phyloP scores from a whole-genome alignment of 2,888 invertebrate species.

The Bursaphelenchus okinawaensis region DNA sequence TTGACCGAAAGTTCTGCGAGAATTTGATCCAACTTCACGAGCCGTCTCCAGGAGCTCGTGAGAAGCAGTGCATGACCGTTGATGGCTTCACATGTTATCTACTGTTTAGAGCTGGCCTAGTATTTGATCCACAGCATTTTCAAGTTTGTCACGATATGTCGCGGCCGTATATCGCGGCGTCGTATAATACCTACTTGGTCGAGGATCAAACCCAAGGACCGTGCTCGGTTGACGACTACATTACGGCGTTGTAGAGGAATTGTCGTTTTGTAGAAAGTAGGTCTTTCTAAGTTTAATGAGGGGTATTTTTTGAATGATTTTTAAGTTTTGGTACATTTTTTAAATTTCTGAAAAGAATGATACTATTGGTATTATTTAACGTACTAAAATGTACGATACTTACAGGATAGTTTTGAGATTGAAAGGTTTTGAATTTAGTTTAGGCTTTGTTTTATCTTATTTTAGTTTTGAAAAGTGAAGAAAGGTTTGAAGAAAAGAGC shows the following conservation, averaged over 20 bases:
- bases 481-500: too few relatives aligned
- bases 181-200: slow-evolving; percentile 62
- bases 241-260: slow-evolving; percentile 62
- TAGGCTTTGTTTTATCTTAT: too few relatives aligned
- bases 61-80: slow-evolving; percentile 63
- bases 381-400: too few relatives aligned
- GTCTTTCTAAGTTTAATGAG: too few relatives aligned
- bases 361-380: too few relatives aligned
- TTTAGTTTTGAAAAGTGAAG: too few relatives aligned
- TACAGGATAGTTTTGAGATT: too few relatives aligned
- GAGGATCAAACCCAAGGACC: slow-evolving; percentile 64
- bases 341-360: too few relatives aligned
- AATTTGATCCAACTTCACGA: slow-evolving; percentile 63
- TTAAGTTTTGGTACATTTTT: too few relatives aligned
- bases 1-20: slow-evolving; percentile 63
- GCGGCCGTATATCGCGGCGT: slow-evolving; percentile 63
- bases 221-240: slow-evolving; percentile 63
- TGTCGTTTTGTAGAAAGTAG: too few relatives aligned
- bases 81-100: slow-evolving; percentile 62
- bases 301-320: slow-evolving; percentile 63
- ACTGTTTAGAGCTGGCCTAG: slow-evolving; percentile 61
- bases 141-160: slow-evolving; percentile 62
- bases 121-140: slow-evolving; percentile 62
- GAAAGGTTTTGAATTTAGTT: too few relatives aligned
- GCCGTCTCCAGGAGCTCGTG: slow-evolving; percentile 63